Evolutionary conservation across 1,140 invertebrate genomes (phyloP).

Genomic region (Anoplophora glabripennis): DNA sequence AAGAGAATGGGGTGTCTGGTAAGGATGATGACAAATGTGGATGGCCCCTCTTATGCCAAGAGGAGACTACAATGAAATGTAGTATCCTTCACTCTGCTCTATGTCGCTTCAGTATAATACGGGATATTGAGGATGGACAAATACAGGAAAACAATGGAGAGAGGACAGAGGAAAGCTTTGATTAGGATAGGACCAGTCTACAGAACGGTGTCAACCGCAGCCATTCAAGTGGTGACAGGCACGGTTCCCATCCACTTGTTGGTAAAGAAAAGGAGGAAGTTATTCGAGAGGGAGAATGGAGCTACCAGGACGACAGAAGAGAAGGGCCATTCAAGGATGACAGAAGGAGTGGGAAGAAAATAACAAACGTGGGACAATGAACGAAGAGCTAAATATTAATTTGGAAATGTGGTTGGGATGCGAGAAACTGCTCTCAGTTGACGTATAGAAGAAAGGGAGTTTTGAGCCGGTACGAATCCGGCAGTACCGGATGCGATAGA

Average conservation of each 20-base stretch:
- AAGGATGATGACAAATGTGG: slow-evolving; percentile 17
- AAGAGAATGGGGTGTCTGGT: slow-evolving; percentile 2
- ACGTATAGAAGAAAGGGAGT: too few relatives aligned
- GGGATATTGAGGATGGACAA: slow-evolving; percentile 2
- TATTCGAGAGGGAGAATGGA: too few relatives aligned
- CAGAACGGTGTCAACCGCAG: slow-evolving; percentile 11
- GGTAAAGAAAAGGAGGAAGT: slow-evolving; percentile 4
- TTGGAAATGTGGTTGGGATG: too few relatives aligned
- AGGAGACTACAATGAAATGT: slow-evolving; percentile 5
- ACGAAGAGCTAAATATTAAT: too few relatives aligned
- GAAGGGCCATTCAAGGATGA: too few relatives aligned
- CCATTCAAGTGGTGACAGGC: slow-evolving; percentile 10
- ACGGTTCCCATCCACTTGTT: slow-evolving; percentile 9
- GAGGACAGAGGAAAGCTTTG: slow-evolving; percentile 7
- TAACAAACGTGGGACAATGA: too few relatives aligned
- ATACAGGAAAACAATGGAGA: slow-evolving; percentile 8
- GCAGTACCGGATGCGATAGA: too few relatives aligned
- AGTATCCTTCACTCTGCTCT: slow-evolving; percentile 9
- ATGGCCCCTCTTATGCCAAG: slow-evolving; percentile 1
- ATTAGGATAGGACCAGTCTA: slow-evolving; percentile 12
- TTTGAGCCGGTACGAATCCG: too few relatives aligned
- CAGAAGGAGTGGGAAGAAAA: too few relatives aligned
- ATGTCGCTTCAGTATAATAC: slow-evolving; percentile 22
- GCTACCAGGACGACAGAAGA: too few relatives aligned
- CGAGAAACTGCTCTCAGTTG: too few relatives aligned